Base-by-base conservation (phyloP, 2,797 vertebrate genomes). In the Pseudochromis fuscus region DNA sequence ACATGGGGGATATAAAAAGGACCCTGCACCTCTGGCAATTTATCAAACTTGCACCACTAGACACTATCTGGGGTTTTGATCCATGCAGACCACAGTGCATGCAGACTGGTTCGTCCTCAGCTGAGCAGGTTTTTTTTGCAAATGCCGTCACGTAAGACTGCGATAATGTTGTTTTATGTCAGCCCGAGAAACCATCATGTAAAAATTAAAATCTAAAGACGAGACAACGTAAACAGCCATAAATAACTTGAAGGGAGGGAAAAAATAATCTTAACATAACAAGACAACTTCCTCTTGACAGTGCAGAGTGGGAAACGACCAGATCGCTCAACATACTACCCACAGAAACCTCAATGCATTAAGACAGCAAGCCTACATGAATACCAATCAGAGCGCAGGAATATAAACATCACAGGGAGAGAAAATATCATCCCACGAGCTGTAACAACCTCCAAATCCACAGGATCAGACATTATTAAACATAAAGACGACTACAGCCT, bases 1-100 rank as follows among this genome's bases (percentile, higher is more conserved):
- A 86, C 67, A 65, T 7, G 50, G 66, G 77, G 66, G 77, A 76
- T 77, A 72, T 72, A 75, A 89, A 90, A 78, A 87, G 75, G 52
- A 69, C 61, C 50, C 53, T 21, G 64, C 59, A 55, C 75, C 61
- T 51, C 65, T 76, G 76, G 75, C 67, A 69, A 78, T 73, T 78
- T 82, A 84, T 91, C 87, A 86, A 57, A 60, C 55, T 5, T 45
- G 51, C 51, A 67, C 25, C 44, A 19, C 27, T 46, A 58, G 68
- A 73, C 70, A 58, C 58, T 51, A 24, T 67, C 65, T 64, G 52
- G n/a, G 72, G 72, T 67, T 82, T 37, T 59, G 64, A 83, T 78
- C 72, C 80, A 70, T 74, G 62, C 67, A 77, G 63, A 75, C 73
- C 77, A 66, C 51, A 49, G 62, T 24, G 28, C 44, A 53, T 56